Conservation (phyloP, 2,888 invertebrate species). For the Atrina japonica region DNA sequence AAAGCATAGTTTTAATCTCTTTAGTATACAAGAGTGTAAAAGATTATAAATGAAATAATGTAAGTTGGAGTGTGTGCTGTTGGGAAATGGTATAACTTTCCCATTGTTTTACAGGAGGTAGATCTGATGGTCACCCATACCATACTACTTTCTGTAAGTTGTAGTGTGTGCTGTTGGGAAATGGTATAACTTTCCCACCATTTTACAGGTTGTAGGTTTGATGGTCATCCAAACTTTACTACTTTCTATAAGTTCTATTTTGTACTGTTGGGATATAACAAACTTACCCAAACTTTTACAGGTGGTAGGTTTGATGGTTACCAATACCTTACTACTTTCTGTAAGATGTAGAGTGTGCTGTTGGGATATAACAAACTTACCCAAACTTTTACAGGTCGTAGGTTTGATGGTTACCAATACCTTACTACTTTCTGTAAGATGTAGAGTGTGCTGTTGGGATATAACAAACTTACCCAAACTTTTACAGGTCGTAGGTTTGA, state of each 20-base stretch:
- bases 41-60: too few relatives aligned
- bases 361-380: slow-evolving; percentile 54
- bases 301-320: too few relatives aligned
- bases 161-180: slow-evolving; percentile 73
- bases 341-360: slow-evolving; percentile 69
- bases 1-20: too few relatives aligned
- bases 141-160: slow-evolving; percentile 62
- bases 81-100: too few relatives aligned
- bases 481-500: slow-evolving; percentile 49
- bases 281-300: slow-evolving; percentile 5
- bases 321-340: slow-evolving; percentile 54
- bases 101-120: too few relatives aligned
- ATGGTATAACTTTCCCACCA: not conserved
- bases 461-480: slow-evolving; percentile 2
- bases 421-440: slow-evolving; percentile 62
- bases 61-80: too few relatives aligned
- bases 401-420: slow-evolving; percentile 42
- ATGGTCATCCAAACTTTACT: slow-evolving; percentile 44
- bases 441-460: slow-evolving; percentile 72
- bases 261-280: slow-evolving; percentile 69
- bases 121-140: too few relatives aligned
- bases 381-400: slow-evolving; percentile 2
- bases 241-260: slow-evolving; percentile 63
- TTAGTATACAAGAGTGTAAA: too few relatives aligned
- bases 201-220: too few relatives aligned